Evolutionary conservation across 2,113 vertebrate species (phyloP), one percentile per base, ranked within the genome.

Genomic region (Burhinus oedicnemus): DNA sequence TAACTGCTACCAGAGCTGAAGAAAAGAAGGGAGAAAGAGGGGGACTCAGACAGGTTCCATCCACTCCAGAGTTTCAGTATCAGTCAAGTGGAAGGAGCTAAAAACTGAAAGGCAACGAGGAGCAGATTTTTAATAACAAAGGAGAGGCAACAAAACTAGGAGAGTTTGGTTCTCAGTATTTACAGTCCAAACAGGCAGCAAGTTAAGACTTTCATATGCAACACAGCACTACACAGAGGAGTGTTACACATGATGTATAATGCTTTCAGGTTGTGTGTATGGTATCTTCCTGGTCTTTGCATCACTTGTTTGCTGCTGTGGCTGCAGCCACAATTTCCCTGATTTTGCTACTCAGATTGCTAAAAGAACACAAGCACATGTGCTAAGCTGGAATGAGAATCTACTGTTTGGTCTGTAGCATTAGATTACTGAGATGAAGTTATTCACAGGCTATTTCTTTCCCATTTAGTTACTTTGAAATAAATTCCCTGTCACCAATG

Each of bases 391-490:
- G 36, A 87, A 91, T 65, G 62, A 75, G n/a, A 91, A 85, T 64
- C 88, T 95, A 89, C 49, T 85, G 68, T 45, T 95, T 80, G 40
- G 32, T 89, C 60, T 89, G 44, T 11, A 78, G 62, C 68, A 79
- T 52, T 87, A 89, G 84, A 83, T 83, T 92, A 89, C 71, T 51
- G 89, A 89, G 62, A 86, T 42, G 25, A 93, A 95, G 81, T 89
- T 1, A 91, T 94, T 96, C 79, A 80, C 1, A 4, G 87, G 77
- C 74, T 87, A 85, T 74, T 96, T 94, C 65, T 86, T 89, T 70
- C 38, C 45, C 61, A 58, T 96, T 91, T 87, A 94, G 61, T 32
- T 72, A 54, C 65, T 78, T 40, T 70, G 83, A 96, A 91, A 87
- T 88, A 90, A 89, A 95, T 83, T 93, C 71, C 45, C 58, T 42